Conservation (phyloP, 2,888 invertebrate genomes). For the Cactoblastis cactorum region DNA sequence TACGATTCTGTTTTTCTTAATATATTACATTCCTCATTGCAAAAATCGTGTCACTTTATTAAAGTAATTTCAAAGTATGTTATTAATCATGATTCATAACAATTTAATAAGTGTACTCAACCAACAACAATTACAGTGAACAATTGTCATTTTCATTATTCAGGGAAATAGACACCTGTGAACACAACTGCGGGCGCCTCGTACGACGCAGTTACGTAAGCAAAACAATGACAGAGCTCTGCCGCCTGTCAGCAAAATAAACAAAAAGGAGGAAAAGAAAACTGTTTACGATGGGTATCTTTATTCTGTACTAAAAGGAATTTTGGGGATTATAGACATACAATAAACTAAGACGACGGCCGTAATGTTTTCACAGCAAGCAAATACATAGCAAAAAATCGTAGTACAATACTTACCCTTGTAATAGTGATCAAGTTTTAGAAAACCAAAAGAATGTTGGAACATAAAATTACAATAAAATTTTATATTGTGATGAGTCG, state of each 20-base stretch:
- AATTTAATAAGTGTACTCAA: constrained; percentile 10
- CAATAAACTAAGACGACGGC: no score
- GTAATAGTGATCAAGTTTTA: no score
- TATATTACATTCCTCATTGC: neutral
- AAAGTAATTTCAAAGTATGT: neutral
- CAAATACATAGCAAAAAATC: no score
- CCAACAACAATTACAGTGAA: constrained; percentile 43
- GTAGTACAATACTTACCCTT: no score
- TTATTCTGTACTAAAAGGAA: no score
- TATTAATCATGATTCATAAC: neutral
- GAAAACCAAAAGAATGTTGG: no score
- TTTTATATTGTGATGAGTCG: no score
- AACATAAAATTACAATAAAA: no score
- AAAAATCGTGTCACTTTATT: neutral
- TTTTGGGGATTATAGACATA: no score
- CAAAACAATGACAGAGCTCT: constrained; percentile 68
- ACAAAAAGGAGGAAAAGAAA: neutral
- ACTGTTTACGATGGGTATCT: no score
- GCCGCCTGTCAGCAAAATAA: constrained; percentile 38
- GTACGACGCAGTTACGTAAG: constrained; percentile 55
- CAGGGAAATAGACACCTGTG: constrained; percentile 61
- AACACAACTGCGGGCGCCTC: constrained; percentile 51
- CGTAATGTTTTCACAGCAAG: no score
- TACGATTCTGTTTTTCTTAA: neutral
- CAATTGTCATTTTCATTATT: constrained; percentile 41